phyloP scores from a whole-genome alignment of 2,888 invertebrate species.

The Melangyna quadrimaculata region DNA sequence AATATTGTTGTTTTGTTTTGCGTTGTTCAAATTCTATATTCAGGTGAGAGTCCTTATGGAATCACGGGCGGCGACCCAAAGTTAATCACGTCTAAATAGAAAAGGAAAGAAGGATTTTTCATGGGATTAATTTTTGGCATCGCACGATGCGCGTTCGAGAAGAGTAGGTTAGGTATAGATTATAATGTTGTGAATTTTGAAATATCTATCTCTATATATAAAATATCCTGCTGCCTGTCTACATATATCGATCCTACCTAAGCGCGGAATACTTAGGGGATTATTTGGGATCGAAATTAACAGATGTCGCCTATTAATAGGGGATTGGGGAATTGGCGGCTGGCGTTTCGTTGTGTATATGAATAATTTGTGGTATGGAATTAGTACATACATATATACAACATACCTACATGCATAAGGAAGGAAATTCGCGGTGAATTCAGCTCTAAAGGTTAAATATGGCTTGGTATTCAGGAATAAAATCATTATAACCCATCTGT shows the following conservation, averaged over 20 bases:
- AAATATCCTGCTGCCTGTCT: no score
- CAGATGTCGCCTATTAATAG: conserved; percentile 41
- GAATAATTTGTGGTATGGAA: conserved; percentile 29
- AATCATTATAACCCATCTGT: background rate
- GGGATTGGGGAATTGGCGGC: conserved; percentile 19
- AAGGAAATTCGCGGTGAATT: conserved; percentile 6
- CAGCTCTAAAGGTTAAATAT: background rate
- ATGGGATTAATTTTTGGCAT: background rate
- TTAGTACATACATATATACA: background rate
- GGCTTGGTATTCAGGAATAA: no score
- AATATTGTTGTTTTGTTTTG: background rate
- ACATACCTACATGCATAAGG: no score
- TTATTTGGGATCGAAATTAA: conserved; percentile 36
- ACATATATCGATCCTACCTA: no score
- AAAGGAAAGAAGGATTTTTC: conserved; percentile 3
- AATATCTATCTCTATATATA: background rate
- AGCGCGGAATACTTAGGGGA: background rate
- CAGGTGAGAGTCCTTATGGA: conserved; percentile 20
- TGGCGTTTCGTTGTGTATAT: background rate
- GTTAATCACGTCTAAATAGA: conserved; percentile 20
- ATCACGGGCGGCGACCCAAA: no score
- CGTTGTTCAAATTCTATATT: background rate
- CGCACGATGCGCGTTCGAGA: background rate
- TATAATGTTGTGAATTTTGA: background rate
- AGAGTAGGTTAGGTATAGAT: background rate